Base-by-base conservation (phyloP, 2,113 vertebrate genomes). In the Callionymus lyra region DNA sequence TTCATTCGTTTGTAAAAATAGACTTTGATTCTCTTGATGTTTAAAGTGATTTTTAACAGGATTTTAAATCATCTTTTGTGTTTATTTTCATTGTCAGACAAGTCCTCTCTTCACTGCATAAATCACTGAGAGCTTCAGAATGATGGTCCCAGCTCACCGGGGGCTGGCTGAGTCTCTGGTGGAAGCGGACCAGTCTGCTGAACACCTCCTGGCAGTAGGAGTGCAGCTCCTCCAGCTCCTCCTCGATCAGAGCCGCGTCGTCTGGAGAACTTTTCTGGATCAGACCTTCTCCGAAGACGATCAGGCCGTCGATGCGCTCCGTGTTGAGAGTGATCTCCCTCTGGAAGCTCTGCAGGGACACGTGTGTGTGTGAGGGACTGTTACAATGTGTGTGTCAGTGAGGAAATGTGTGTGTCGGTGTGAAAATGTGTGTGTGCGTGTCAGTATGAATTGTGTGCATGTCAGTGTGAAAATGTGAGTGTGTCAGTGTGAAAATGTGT, bases 121-220 rank as follows among this genome's bases (percentile, higher is more conserved):
- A n/a, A n/a, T n/a, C n/a, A n/a, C n/a, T n/a, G n/a, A n/a, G n/a
- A n/a, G n/a, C n/a, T n/a, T n/a, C n/a, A n/a, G n/a, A n/a, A n/a
- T n/a, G n/a, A n/a, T n/a, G n/a, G 21, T 27, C 21, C 3, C 74
- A 83, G 31, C 93, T 68, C 69, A 86, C 42, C 74, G 48, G 16
- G 16, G 87, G 77, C 76, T 88, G 63, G 51, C 88, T 90, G 64
- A 97, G 87, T 38, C 88, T 82, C 58, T 87, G 90, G 72, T 97
- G 90, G 83, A 97, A 97, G 0, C 90, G 88, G 16, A 88, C 88
- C 18, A 97, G 91, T 15, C 91, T 75, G 53, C 91, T 83, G 27
- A 98, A 97, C 41, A 99, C 94, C 34, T 94, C 90, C 77, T 99
- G 94, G 56, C 91, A 97, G 74, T 95, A 97, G 3, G 84, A 80